Base-by-base conservation (phyloP, 2,797 vertebrate genomes). In the Pseudopleuronectes americanus region DNA sequence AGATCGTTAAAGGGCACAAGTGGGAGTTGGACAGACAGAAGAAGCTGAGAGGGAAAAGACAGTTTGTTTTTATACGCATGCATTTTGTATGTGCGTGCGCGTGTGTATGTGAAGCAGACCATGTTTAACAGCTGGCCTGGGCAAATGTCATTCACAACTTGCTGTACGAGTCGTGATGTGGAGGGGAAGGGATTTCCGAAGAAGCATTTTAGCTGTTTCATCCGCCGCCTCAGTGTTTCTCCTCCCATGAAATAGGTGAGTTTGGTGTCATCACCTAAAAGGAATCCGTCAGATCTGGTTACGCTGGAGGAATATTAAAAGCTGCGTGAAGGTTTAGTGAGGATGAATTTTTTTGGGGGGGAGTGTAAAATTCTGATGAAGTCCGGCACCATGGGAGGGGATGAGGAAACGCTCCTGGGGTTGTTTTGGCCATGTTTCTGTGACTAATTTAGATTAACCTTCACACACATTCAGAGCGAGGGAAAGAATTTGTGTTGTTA, bases 121-220 rank as follows among this genome's bases (percentile, higher is more conserved):
- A 26, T 83, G 79, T 78, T 86, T 82, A 87, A 89, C 80, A 77
- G 75, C 33, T 73, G 72, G 89, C 90, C 85, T 1, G 43, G 64
- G 85, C 86, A 90, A 91, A 91, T 90, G 84, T 87, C 89, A 79
- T 83, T 88, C 74, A 78, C 45, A 72, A 52, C 70, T 84, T 57
- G 19, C 70, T 69, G 43, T 71, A 56, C 60, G 60, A 80, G 72
- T 8, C 24, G 68, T 81, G 80, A 85, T 68, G 80, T 85, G 73
- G 83, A 85, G 86, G 73, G 75, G 71, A 80, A 85, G 63, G 71
- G 21, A 51, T 88, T 83, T 76, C 61, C 54, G 62, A 79, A 81
- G 73, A 62, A 68, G 47, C 67, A 38, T 80, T 88, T 89, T 72
- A 81, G 84, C 72, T 65, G 58, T 84, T 88, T 88, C 65, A 75